These are phyloP conservation scores for Thermophis baileyi DNA, from an alignment of 2,113 vertebrate species.

Conservation along the genomic window DNA sequence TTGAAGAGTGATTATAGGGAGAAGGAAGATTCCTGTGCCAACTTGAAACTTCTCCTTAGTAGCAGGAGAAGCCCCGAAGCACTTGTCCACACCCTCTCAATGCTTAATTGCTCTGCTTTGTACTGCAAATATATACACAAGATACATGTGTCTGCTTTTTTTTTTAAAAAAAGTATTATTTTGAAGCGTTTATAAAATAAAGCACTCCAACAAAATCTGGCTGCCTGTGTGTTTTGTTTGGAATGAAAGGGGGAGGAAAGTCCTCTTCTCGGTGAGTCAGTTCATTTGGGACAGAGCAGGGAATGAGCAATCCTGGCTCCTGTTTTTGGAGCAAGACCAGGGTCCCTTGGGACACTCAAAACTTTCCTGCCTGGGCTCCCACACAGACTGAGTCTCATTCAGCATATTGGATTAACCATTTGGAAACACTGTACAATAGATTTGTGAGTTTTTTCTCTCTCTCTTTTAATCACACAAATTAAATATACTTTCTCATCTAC, in stretches of 20 bases:
- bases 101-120: background rate
- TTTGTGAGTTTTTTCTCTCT: background rate
- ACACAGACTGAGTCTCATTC: background rate
- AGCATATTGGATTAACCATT: background rate
- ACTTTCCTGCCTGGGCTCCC: background rate
- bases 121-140: conserved; percentile 31
- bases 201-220: conserved; percentile 62
- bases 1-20: background rate
- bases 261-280: background rate
- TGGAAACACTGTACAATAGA: background rate
- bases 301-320: background rate
- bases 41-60: conserved; percentile 21
- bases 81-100: background rate
- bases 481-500: background rate
- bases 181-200: conserved; percentile 54
- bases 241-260: background rate
- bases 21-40: conserved; percentile 32
- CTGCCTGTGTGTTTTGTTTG: conserved; percentile 63
- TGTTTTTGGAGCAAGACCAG: background rate
- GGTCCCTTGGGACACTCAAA: background rate
- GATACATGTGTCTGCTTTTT: background rate
- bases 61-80: conserved; percentile 13
- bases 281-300: background rate
- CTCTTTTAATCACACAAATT: background rate
- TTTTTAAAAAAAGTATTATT: background rate